Base-by-base conservation (phyloP, 2,797 vertebrate species). In the Ficedula albicollis region DNA sequence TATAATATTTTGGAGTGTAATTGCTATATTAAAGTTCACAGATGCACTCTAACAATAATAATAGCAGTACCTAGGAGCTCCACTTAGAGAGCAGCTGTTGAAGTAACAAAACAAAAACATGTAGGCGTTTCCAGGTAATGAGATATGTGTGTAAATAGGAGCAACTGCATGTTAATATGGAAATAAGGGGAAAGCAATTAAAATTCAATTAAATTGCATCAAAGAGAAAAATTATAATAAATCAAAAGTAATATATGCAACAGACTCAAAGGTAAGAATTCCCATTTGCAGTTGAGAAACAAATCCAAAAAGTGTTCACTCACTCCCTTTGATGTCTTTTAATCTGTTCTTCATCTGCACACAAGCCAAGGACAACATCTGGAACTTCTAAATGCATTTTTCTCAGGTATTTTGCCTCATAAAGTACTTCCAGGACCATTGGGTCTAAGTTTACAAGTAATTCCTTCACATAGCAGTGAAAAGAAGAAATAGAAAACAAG, bases 401-500 rank as follows among this genome's bases (percentile, higher is more conserved):
- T 79, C 95, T 95, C 96, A 99, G 96, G 96, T 98, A 98, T 49
- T 97, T 98, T 72, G 97, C 97, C 91, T 99, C 98, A 96, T 98
- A 97, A 67, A 99, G 93, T 23, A 98, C 97, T 96, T 99, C 98
- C 85, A 98, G 91, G 22, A 99, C 97, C 55, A 97, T 32, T 7
- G 98, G 98, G 73, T 99, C 98, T 90, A 99, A 92, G 91, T 99
- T 99, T 79, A 98, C 98, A 18, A 73, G 94, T n/a, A 98, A 49
- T 88, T 98, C 98, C 98, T 98, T 92, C 70, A 94, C 12, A 36
- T 10, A 32, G 36, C 38, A 75, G 52, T 48, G 1, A 1, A 5
- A 14, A n/a, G 64, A 78, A 73, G 7, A 81, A 68, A 79, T 4
- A 62, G 51, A 78, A 94, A 84, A 84, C 13, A 62, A 87, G 52